Conservation (phyloP, 2,797 vertebrate genomes). For the Iguana delicatissima region DNA sequence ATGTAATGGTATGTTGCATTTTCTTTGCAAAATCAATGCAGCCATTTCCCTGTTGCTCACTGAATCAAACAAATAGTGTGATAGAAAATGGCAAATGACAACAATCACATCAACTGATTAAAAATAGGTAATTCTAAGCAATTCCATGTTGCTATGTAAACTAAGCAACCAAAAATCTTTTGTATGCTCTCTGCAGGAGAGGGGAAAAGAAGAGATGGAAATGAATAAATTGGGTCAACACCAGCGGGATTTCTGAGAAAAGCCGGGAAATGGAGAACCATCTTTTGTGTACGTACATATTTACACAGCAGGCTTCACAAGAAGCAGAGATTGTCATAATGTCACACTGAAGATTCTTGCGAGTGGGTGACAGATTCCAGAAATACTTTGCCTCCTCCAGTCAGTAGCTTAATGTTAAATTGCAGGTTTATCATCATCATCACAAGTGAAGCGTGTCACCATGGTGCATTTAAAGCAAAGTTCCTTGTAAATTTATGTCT, state of each 20-base stretch:
- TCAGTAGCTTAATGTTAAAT: conserved; percentile 51
- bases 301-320: conserved; percentile 33
- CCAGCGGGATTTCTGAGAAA: conserved; percentile 27
- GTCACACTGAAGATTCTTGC: conserved; percentile 12
- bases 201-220: conserved; percentile 33
- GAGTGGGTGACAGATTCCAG: conserved; percentile 35
- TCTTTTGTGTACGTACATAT: neutral
- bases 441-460: conserved; percentile 24
- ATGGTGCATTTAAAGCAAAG: neutral
- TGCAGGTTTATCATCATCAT: conserved; percentile 34
- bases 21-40: conserved; percentile 37
- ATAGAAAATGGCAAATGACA: conserved; percentile 39
- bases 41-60: conserved; percentile 47
- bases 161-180: conserved; percentile 8
- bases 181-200: neutral
- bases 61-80: conserved; percentile 43
- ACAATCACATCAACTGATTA: conserved; percentile 31
- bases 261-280: neutral
- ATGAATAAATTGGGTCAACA: conserved; percentile 38
- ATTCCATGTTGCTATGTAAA: conserved; percentile 33
- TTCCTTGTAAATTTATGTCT: conserved; percentile 21
- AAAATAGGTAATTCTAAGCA: conserved; percentile 44
- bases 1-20: conserved; percentile 43
- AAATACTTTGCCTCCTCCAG: conserved; percentile 22
- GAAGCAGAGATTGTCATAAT: conserved; percentile 3